Evolutionary conservation across 2,797 vertebrate genomes (phyloP).

Genomic region (Malurus splendens): DNA sequence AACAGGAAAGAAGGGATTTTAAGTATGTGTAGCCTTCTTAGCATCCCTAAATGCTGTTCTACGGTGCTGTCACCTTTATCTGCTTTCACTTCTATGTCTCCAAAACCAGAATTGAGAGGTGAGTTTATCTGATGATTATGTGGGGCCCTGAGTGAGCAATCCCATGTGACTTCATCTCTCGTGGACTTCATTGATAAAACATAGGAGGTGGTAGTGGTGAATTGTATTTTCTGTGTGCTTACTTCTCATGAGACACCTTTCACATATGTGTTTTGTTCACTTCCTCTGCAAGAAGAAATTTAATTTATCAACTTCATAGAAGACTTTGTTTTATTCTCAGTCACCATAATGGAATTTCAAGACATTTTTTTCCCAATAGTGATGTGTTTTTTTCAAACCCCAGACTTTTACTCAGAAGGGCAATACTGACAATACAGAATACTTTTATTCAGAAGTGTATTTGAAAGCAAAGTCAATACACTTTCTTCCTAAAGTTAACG

Average conservation of each 20-base stretch:
- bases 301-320: background rate
- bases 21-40: background rate
- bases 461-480: background rate
- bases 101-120: background rate
- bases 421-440: background rate
- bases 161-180: background rate
- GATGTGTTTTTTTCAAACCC: background rate
- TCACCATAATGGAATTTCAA: background rate
- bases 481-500: background rate
- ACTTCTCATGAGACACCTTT: background rate
- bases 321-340: background rate
- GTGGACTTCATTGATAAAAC: background rate
- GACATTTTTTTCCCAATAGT: background rate
- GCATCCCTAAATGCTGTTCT: background rate
- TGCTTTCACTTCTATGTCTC: background rate
- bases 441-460: background rate
- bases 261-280: background rate
- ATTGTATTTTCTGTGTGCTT: background rate
- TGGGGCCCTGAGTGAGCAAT: background rate
- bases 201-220: background rate
- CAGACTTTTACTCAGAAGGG: background rate
- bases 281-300: background rate
- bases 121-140: background rate
- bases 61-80: background rate
- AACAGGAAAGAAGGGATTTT: background rate